Evolutionary conservation across 1,140 invertebrate species (phyloP).

Genomic region (Drosophila oshimai): DNA sequence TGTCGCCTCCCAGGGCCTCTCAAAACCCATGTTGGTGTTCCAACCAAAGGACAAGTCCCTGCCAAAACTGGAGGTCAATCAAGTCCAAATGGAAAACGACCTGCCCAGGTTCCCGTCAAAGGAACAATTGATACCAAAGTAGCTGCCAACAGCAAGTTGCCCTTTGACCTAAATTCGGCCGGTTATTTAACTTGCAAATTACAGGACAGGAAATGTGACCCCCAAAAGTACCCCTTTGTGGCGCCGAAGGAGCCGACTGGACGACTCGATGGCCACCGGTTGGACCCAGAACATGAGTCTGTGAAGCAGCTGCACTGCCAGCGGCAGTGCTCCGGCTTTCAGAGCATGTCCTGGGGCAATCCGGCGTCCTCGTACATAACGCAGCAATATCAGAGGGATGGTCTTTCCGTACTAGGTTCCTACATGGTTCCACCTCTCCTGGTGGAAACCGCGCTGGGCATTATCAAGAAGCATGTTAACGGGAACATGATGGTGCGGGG

Average conservation of each 20-base stretch:
- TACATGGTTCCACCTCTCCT: constrained; percentile 13
- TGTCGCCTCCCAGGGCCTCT: background rate
- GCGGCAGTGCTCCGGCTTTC: constrained; percentile 32
- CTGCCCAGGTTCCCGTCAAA: background rate
- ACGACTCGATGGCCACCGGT: background rate
- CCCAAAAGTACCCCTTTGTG: constrained; percentile 9
- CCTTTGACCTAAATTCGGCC: constrained; percentile 17
- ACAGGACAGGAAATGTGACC: constrained; percentile 28
- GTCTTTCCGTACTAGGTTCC: constrained; percentile 1
- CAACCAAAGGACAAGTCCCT: background rate
- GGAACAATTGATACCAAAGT: background rate
- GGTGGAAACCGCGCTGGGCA: constrained; percentile 3
- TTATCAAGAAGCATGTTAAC: constrained; percentile 26
- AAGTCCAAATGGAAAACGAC: background rate
- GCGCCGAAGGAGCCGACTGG: constrained; percentile 4
- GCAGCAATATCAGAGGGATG: background rate
- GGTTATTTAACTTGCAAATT: constrained; percentile 38
- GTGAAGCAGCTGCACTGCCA: constrained; percentile 19
- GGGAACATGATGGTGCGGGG: background rate
- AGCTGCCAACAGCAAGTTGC: constrained; percentile 31
- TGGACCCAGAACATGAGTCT: constrained; percentile 16
- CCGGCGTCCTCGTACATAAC: background rate
- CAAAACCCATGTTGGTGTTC: background rate
- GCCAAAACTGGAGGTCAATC: background rate
- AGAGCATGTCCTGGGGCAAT: constrained; percentile 19